Conservation (phyloP, 2,888 invertebrate species). For the Monopis laevigella region DNA sequence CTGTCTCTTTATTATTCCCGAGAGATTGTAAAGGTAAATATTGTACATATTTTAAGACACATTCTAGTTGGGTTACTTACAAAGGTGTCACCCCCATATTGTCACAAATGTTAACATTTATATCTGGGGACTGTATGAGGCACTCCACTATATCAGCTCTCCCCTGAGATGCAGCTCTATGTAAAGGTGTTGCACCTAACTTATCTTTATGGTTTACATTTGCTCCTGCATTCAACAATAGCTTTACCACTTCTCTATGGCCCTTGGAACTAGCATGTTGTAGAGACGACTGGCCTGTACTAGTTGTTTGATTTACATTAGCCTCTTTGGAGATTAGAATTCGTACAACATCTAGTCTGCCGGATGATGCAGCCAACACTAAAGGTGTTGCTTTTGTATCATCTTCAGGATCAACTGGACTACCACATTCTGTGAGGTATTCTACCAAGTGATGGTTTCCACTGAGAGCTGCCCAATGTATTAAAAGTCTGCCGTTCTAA, state of each 20-base stretch:
- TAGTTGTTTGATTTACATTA: slow-evolving; percentile 76
- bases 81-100: slow-evolving; percentile 79
- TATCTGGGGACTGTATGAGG: slow-evolving; percentile 64
- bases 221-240: slow-evolving; percentile 73
- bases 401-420: slow-evolving; percentile 75
- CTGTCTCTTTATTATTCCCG: no score
- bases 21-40: no score
- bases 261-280: slow-evolving; percentile 91
- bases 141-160: slow-evolving; percentile 73
- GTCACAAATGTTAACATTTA: slow-evolving; percentile 70
- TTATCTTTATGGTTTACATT: slow-evolving; percentile 75
- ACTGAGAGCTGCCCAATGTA: slow-evolving; percentile 84
- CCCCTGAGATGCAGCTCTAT: slow-evolving; percentile 83
- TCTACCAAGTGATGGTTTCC: slow-evolving; percentile 79
- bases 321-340: slow-evolving; percentile 74
- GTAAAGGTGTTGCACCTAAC: slow-evolving; percentile 77
- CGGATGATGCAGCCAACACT: slow-evolving; percentile 83
- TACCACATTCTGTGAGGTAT: slow-evolving; percentile 71
- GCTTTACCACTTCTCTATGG: slow-evolving; percentile 74
- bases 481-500: slow-evolving; percentile 75
- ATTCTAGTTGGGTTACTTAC: no score
- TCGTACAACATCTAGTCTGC: slow-evolving; percentile 73
- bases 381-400: slow-evolving; percentile 82
- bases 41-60: no score
- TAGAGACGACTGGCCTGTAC: slow-evolving; percentile 80